Base-by-base conservation (phyloP, 2,113 vertebrate species). In the Hypomesus transpacificus region DNA sequence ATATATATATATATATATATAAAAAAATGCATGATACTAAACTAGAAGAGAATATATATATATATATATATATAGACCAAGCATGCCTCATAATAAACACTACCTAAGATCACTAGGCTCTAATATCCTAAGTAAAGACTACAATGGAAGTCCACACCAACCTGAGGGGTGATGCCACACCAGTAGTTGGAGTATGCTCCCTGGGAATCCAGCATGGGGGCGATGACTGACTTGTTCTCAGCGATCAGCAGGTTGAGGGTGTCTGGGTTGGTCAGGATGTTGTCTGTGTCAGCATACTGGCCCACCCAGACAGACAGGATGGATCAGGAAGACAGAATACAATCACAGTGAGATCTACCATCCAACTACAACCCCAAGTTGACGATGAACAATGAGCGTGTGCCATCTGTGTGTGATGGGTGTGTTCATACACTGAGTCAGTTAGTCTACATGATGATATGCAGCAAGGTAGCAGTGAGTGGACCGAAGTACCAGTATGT, bases 111-210 rank as follows among this genome's bases (percentile, higher is more conserved):
- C 1, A 6, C 16, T 20, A 56, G 54, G 16, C n/a, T 7, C 7
- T 18, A 56, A 18, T 17, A 2, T 2, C n/a, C 17, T 20, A 18
- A 56, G 4, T 20, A 56, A 20, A 56, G 53, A 1, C 39, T 2
- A 9, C 39, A 5, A 46, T 9, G 4, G 22, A 4, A 59, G 21
- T 14, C 4, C 21, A 20, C 4, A 5, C 3, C 13, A 82, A 99
- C 97, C 95, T 99, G 96, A 0, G 96, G 96, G 0, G 96, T 99
- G 80, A 99, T 99, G 1, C 96, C 97, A 1, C 97, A 99, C 97
- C 97, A 99, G 91, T 94, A 99, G 87, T 99, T 99, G 80, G 97
- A 98, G 84, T 96, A 99, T 2, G 94, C 96, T 0, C 95, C 96
- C 87, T 94, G 95, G 0, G 97, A 97, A 75, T 98, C 96, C 79